Percentiles rank a stretch among this genome's conserved stretches.
Conservation (phyloP, 2,113 vertebrate species). For the Accipiter cooperii region DNA sequence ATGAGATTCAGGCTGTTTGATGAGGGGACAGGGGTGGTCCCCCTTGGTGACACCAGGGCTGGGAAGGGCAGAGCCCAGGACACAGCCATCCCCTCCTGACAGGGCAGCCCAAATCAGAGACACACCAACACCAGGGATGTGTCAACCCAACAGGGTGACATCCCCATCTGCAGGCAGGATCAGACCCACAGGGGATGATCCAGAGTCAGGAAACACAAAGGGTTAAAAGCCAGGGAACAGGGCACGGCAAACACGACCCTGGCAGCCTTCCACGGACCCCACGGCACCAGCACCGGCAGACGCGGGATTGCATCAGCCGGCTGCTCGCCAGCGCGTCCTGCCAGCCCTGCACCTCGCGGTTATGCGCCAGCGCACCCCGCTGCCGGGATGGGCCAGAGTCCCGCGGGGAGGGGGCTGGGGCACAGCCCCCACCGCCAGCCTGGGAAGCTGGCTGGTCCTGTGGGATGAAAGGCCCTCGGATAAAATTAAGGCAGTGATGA, state of each 20-base stretch:
- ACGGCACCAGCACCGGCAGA: neutral
- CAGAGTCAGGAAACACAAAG: neutral
- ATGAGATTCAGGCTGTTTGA: neutral
- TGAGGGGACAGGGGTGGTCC: neutral
- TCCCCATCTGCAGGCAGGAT: neutral
- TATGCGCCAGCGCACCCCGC: neutral
- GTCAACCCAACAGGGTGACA: neutral
- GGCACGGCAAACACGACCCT: accelerated
- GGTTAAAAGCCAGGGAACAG: neutral
- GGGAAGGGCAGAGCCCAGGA: neutral
- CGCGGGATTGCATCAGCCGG: neutral
- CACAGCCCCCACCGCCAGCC: neutral
- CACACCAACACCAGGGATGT: neutral
- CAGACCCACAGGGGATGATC: neutral
- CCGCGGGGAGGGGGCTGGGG: neutral
- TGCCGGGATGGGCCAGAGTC: neutral
- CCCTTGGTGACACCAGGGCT: neutral
- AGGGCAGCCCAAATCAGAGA: neutral
- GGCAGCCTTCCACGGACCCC: neutral
- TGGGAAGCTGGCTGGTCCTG: neutral
- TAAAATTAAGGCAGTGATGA: neutral
- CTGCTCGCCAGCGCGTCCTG: neutral
- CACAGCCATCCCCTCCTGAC: too few species aligned
- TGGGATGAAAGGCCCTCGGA: neutral
- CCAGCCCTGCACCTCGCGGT: neutral